These are phyloP conservation scores for Lepus europaeus DNA, from an alignment of 2,113 vertebrate genomes.

Conservation along the genomic window DNA sequence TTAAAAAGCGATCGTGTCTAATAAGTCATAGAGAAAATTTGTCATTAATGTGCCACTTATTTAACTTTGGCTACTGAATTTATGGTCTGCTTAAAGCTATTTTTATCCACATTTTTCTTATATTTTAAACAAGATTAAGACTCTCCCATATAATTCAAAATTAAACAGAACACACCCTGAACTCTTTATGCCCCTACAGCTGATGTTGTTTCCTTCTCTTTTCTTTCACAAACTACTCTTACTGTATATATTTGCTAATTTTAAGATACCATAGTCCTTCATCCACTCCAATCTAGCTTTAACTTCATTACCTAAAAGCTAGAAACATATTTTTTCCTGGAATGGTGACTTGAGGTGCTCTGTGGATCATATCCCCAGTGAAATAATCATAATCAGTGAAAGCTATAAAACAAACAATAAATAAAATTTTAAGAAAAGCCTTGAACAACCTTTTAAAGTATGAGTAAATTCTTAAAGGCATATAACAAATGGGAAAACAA, in stretches of 20 bases:
- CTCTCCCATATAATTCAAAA: background rate
- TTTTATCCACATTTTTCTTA: background rate
- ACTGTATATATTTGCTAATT: background rate
- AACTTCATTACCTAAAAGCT: background rate
- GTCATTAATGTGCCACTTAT: background rate
- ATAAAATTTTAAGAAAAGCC: background rate
- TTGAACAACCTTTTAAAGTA: background rate
- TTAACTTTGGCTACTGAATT: background rate
- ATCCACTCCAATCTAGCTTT: background rate
- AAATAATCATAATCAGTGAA: background rate
- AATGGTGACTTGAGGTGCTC: background rate
- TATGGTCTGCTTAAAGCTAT: background rate
- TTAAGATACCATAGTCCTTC: background rate
- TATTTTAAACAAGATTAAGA: background rate
- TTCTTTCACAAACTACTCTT: background rate
- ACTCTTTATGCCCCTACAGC: background rate
- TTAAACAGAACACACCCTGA: background rate
- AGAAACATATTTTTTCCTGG: background rate
- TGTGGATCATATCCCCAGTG: background rate
- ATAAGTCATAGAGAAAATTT: background rate
- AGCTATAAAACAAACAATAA: background rate
- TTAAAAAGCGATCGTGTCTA: background rate
- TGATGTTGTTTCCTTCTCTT: background rate
- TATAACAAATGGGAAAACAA: background rate
- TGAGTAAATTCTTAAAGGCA: background rate